A percentile compares a stretch with the other conserved stretches of the same genome.
Conservation (phyloP, 1,140 invertebrate species). For the Holcopasites calliopsidis region DNA sequence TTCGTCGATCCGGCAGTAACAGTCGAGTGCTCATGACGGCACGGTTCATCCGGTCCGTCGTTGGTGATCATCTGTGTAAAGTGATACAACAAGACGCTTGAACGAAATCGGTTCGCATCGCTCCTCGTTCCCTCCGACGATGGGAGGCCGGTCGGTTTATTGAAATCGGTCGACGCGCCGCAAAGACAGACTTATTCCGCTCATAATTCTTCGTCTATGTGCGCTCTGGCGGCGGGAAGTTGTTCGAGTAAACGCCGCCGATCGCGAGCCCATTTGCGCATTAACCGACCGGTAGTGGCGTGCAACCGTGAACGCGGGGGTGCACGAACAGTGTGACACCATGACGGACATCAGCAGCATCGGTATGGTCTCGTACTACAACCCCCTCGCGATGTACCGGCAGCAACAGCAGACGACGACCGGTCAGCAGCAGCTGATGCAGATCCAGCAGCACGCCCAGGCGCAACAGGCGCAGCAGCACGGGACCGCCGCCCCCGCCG, state of each 20-base stretch:
- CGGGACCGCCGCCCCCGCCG: background rate
- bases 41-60: no score
- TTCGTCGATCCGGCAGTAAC: no score
- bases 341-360: conserved; percentile 56
- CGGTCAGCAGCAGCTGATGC: conserved; percentile 22
- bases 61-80: no score
- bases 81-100: no score
- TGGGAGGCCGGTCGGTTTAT: no score
- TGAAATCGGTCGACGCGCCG: no score
- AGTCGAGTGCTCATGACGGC: no score
- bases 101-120: no score
- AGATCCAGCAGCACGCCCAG: conserved; percentile 39
- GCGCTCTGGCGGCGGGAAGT: background rate
- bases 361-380: conserved; percentile 66
- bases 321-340: background rate
- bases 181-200: no score
- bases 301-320: conserved; percentile 12
- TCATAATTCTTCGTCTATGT: background rate
- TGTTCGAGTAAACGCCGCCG: no score
- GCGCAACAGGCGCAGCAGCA: conserved; percentile 43
- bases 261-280: no score
- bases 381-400: conserved; percentile 59
- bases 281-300: background rate
- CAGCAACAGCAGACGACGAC: conserved; percentile 60
- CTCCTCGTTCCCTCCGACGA: no score